Conservation (phyloP, 2,888 invertebrate species). For the Aspidapion aeneum region DNA sequence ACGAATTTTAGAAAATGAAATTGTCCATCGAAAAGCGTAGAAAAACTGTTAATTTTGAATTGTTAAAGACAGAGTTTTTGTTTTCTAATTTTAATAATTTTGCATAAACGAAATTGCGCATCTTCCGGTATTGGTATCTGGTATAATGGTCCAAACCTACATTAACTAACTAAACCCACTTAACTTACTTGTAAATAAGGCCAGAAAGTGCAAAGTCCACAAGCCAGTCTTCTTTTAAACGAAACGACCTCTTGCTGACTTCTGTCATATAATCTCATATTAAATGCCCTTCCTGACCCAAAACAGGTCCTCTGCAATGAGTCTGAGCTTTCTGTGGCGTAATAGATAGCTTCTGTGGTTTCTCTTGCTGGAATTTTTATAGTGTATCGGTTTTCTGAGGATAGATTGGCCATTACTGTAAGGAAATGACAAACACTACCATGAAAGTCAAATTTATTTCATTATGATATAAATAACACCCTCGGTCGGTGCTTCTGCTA, state of each 20-base stretch:
- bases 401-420: constrained; percentile 48
- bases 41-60: no score
- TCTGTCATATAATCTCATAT: constrained; percentile 77
- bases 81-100: no score
- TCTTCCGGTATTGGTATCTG: no score
- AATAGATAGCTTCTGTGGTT: constrained; percentile 56
- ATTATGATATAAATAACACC: no score
- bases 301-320: constrained; percentile 63
- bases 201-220: constrained; percentile 63
- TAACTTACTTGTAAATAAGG: constrained; percentile 65
- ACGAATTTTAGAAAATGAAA: no score
- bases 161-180: no score
- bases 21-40: no score
- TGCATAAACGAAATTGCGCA: no score
- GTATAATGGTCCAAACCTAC: no score
- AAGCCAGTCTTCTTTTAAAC: constrained; percentile 65
- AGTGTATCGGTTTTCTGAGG: constrained; percentile 70
- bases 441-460: no score
- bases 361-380: constrained; percentile 70
- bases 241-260: constrained; percentile 80
- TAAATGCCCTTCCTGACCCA: constrained; percentile 70
- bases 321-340: constrained; percentile 65
- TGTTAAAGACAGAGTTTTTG: no score
- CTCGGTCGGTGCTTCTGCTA: no score
- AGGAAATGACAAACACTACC: constrained; percentile 8